A percentile compares a stretch with the other conserved stretches of the same genome.
Evolutionary conservation across 2,888 invertebrate genomes (phyloP).

Genomic region (Oscheius sp.): DNA sequence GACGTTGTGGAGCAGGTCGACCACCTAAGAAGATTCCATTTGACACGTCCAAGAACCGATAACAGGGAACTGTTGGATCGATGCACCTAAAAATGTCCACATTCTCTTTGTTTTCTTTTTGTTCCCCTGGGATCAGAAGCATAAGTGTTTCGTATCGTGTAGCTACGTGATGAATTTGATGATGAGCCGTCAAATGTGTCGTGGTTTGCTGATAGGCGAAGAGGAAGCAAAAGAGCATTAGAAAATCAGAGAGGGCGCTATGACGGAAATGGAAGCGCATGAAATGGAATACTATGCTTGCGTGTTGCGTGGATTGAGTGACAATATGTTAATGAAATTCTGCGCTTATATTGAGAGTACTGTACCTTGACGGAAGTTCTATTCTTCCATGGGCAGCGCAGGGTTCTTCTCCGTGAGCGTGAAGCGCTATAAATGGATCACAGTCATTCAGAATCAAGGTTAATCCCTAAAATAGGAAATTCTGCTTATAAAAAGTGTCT

Average conservation of each 20-base stretch:
- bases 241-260: constrained; percentile 23
- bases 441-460: constrained; percentile 64
- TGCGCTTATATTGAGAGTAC: no score
- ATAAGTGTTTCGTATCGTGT: constrained; percentile 34
- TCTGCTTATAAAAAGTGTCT: constrained; percentile 46
- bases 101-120: no score
- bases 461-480: constrained; percentile 53
- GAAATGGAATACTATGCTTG: constrained; percentile 1
- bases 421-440: constrained; percentile 55
- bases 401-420: constrained; percentile 44
- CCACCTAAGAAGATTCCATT: constrained; percentile 66
- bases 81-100: constrained; percentile 40
- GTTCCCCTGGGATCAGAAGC: constrained; percentile 4
- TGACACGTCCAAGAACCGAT: constrained; percentile 65
- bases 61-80: constrained; percentile 65
- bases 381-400: constrained; percentile 62
- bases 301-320: not conserved
- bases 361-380: constrained; percentile 61
- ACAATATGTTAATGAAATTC: not conserved
- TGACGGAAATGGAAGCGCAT: constrained; percentile 17
- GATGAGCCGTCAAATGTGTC: constrained; percentile 15
- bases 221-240: constrained; percentile 14
- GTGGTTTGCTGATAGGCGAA: not conserved
- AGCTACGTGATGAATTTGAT: constrained; percentile 18
- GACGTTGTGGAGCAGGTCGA: constrained; percentile 48